A percentile compares a stretch with the other conserved stretches of the same genome.
phyloP scores from a whole-genome alignment of 2,113 vertebrate species.

The Verasper variegatus region DNA sequence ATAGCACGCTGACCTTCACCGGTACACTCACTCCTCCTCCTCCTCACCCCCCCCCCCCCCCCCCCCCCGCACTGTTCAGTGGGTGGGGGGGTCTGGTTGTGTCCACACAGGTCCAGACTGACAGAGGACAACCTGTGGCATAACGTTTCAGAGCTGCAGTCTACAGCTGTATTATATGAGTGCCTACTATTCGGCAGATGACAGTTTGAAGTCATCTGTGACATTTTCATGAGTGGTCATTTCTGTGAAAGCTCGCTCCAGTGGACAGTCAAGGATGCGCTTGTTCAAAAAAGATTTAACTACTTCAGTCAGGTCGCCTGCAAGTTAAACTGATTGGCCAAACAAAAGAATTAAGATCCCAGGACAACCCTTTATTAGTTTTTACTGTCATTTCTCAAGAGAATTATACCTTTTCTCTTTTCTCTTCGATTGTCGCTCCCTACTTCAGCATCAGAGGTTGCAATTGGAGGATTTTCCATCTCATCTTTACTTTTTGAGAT shows the following conservation, averaged over 20 bases:
- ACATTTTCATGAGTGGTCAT: slow-evolving; percentile 41
- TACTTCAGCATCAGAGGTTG: too few relatives aligned
- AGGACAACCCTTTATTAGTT: background rate
- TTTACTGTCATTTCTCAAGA: too few relatives aligned
- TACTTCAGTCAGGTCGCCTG: too few relatives aligned
- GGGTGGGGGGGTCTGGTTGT: slow-evolving; percentile 12
- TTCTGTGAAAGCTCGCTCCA: slow-evolving; percentile 21
- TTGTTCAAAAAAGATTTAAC: background rate
- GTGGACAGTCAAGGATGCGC: slow-evolving; percentile 17
- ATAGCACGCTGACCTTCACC: slow-evolving; percentile 22
- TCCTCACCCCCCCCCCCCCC: background rate
- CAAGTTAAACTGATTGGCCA: background rate
- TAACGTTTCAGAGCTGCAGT: slow-evolving; percentile 33
- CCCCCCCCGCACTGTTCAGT: background rate
- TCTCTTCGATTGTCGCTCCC: background rate
- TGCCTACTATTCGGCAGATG: slow-evolving; percentile 55
- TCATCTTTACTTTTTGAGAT: slow-evolving; percentile 3
- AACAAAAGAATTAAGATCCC: background rate
- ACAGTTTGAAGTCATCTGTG: slow-evolving; percentile 31
- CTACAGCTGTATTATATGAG: slow-evolving; percentile 49
- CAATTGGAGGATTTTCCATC: background rate
- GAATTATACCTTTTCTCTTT: background rate
- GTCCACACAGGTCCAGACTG: slow-evolving; percentile 14
- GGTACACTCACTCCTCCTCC: background rate
- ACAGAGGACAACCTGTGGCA: slow-evolving; percentile 30